Conservation (phyloP, 2,113 vertebrate species). For the Gopherus evgoodei region DNA sequence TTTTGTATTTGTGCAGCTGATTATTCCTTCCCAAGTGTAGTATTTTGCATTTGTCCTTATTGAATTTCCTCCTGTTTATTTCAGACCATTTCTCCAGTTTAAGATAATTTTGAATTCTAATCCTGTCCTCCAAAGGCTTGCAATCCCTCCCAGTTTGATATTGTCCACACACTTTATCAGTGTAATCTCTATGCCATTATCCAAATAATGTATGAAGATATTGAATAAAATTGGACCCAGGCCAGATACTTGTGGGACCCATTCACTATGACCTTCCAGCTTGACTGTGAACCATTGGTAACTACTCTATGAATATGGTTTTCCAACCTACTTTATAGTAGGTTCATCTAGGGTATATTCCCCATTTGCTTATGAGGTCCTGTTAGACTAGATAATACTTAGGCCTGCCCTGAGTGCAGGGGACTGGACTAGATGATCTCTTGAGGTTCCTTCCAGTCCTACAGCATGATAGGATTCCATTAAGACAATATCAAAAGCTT, state of each 20-base stretch:
- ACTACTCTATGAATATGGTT: background rate
- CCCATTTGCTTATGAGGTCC: background rate
- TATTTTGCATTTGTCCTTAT: too few relatives aligned
- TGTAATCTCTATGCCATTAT: background rate
- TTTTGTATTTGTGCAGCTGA: too few relatives aligned
- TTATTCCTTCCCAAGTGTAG: too few relatives aligned
- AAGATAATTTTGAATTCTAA: background rate
- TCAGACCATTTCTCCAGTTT: background rate
- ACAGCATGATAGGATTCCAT: too few relatives aligned
- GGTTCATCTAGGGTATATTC: background rate
- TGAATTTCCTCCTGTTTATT: background rate
- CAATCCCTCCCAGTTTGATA: background rate
- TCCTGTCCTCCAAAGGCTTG: background rate
- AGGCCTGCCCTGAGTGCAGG: too few relatives aligned
- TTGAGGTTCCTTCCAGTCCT: too few relatives aligned
- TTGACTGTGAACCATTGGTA: background rate
- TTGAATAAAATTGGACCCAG: background rate
- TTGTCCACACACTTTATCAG: background rate
- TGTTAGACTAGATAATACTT: background rate
- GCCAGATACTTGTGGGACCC: background rate
- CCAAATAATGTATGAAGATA: background rate
- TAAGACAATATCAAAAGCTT: background rate
- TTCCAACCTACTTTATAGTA: background rate
- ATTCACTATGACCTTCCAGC: background rate
- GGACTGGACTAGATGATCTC: too few relatives aligned